These are phyloP conservation scores for Xiphydria camelus DNA, from an alignment of 2,888 invertebrate genomes.

Conservation along the genomic window DNA sequence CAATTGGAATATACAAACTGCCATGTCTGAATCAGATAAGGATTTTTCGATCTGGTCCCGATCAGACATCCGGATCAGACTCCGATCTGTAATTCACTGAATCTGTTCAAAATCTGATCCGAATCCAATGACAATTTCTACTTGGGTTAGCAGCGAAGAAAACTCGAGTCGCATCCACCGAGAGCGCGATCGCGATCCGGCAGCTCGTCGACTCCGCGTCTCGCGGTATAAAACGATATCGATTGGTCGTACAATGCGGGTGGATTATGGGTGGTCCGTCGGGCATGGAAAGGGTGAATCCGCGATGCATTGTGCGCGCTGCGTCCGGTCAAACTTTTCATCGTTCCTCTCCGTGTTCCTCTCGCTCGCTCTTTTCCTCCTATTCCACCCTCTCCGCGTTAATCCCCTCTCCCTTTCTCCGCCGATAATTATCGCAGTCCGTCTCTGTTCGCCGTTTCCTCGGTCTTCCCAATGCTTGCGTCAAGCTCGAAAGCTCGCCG, in stretches of 20 bases:
- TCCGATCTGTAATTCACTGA: no score
- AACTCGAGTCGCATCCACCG: no score
- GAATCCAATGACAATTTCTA: no score
- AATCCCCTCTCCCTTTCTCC: conserved; percentile 25
- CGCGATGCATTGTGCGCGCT: conserved; percentile 49
- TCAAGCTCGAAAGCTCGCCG: conserved; percentile 25
- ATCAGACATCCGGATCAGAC: no score
- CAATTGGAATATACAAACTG: no score
- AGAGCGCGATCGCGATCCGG: conserved; percentile 20
- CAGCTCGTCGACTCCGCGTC: conserved; percentile 41
- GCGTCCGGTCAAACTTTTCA: conserved; percentile 46
- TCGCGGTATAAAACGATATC: conserved; percentile 52
- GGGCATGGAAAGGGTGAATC: conserved; percentile 32
- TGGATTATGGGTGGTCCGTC: conserved; percentile 45
- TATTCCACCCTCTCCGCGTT: conserved; percentile 15
- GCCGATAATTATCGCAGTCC: conserved; percentile 51
- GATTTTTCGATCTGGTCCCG: no score
- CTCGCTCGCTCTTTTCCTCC: conserved; percentile 8
- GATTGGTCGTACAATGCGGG: conserved; percentile 52
- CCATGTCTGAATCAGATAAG: no score
- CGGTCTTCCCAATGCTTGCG: conserved; percentile 26
- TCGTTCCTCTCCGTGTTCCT: conserved; percentile 27
- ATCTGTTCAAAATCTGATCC: no score
- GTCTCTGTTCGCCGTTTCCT: conserved; percentile 33
- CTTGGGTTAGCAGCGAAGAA: no score